Conservation (phyloP, 2,113 vertebrate genomes). For the Climacteris rufus region DNA sequence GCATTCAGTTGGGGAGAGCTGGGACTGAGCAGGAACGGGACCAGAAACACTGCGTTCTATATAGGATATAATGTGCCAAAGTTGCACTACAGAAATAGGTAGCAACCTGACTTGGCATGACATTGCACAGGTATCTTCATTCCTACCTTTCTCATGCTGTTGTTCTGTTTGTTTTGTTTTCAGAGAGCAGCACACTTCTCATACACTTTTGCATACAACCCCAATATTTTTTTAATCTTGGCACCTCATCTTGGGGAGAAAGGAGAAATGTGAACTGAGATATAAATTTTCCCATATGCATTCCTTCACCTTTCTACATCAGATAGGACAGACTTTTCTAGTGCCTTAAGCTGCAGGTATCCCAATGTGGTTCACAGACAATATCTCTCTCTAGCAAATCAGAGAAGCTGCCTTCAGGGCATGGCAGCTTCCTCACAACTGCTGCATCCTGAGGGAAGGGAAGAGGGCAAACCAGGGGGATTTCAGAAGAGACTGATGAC, state of each 20-base stretch:
- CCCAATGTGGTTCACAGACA: not conserved
- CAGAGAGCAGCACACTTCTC: not conserved
- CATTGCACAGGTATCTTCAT: not conserved
- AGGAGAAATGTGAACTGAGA: not conserved
- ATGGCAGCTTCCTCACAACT: not conserved
- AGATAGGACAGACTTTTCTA: not conserved
- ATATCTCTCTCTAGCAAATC: not conserved
- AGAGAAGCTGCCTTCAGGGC: not conserved
- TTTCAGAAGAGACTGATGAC: not conserved
- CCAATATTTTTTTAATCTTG: not conserved
- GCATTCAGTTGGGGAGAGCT: not conserved
- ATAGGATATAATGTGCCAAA: not conserved
- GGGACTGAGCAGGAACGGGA: not conserved
- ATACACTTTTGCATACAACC: not conserved
- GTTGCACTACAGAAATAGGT: not conserved
- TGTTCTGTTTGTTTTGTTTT: not conserved
- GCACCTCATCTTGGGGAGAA: not conserved
- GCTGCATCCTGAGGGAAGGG: not conserved
- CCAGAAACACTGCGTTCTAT: not conserved
- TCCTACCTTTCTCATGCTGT: not conserved
- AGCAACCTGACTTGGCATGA: not conserved
- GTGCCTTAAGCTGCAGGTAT: not conserved
- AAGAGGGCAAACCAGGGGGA: not conserved
- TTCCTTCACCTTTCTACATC: not conserved
- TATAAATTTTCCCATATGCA: not conserved